Evolutionary conservation across 2,797 vertebrate genomes (phyloP).

Genomic region (Choloepus didactylus): DNA sequence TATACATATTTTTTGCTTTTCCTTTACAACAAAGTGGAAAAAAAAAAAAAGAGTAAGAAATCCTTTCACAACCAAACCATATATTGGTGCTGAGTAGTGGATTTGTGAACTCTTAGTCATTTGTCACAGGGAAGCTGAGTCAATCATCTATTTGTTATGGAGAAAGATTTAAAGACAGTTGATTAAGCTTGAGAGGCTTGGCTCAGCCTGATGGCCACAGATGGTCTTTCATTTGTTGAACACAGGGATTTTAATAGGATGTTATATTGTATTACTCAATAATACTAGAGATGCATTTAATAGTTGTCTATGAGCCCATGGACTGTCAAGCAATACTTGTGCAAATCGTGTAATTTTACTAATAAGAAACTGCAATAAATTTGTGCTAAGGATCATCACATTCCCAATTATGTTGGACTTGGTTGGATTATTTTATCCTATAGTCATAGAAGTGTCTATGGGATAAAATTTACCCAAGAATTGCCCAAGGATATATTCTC

Average conservation of each 20-base stretch:
- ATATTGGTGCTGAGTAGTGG: background rate
- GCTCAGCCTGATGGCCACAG: background rate
- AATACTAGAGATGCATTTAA: background rate
- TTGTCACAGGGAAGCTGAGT: slow-evolving; percentile 29
- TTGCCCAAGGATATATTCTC: background rate
- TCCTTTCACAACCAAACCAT: background rate
- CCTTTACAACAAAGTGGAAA: background rate
- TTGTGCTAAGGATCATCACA: background rate
- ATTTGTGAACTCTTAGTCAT: slow-evolving; percentile 3
- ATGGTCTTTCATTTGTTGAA: background rate
- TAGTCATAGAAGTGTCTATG: background rate
- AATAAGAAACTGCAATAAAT: background rate
- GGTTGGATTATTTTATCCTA: background rate
- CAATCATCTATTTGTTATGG: background rate
- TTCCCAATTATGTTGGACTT: background rate
- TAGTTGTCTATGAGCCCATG: background rate
- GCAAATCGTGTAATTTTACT: slow-evolving; percentile 9
- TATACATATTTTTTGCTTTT: background rate
- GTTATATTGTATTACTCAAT: background rate
- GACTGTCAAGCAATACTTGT: background rate
- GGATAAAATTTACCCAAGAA: background rate
- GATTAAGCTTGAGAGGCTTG: slow-evolving; percentile 3
- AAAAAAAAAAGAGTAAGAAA: background rate
- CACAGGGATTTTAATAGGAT: background rate
- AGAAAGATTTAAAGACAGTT: slow-evolving; percentile 10